Base-by-base conservation (phyloP, 2,113 vertebrate genomes). In the Carassius auratus region DNA sequence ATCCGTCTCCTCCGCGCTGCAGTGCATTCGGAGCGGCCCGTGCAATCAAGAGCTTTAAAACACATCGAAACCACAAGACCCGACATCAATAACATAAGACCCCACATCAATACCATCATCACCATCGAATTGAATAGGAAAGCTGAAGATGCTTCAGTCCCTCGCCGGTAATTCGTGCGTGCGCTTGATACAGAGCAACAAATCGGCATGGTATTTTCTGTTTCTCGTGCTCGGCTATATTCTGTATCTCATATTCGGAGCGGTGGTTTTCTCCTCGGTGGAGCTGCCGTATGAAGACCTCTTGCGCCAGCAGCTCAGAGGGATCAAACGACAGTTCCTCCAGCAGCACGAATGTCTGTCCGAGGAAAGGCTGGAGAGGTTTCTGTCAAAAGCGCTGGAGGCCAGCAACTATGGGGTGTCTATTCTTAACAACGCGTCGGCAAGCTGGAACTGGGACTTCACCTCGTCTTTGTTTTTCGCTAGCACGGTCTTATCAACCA, bases 361-460 rank as follows among this genome's bases (percentile, higher is more conserved):
- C 0, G 97, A 98, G 91, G 92, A 94, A 90, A 94, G 95, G 45
- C 95, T 99, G 30, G 97, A 99, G 93, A 87, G 89, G 73, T 98
- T 99, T 88, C 87, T 99, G 78, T 87, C 92, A 87, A 95, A 93
- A 81, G 97, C 97, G 69, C 94, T 99, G 86, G 96, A 97, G 79
- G 97, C 97, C 93, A 99, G 95, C 87, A 98, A 97, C 89, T 98
- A 98, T 88, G 97, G 97, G 84, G 97, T 99, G 66, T 99, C 97
- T 38, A 96, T 97, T 89, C 95, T 98, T 81, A 96, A 97, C 89
- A 99, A 98, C 91, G 95, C 96, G 12, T 96, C 97, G 0, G 93
- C 93, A 1, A 97, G 96, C 93, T 98, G 97, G 97, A 99, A 98
- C 93, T 99, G 97, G 98, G 97, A 98, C 95, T 99, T 98, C 94